Base-by-base conservation (phyloP, 1,140 invertebrate genomes). In the Cyclina sinensis region DNA sequence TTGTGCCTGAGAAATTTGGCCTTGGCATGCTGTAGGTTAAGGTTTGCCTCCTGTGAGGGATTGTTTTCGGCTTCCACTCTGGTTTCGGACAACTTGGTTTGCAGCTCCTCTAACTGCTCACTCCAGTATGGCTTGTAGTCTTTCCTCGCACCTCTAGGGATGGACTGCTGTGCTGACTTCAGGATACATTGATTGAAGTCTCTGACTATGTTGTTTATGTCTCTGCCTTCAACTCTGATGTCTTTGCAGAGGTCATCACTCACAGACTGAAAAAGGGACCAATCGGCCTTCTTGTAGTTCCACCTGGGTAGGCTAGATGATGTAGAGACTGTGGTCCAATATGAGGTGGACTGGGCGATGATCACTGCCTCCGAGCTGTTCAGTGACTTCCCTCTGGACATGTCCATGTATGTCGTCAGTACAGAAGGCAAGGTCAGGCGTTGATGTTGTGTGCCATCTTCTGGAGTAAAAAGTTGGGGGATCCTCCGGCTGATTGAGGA, bases 31-130 rank as follows among this genome's bases (percentile, higher is more conserved):
- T 65, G 62, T 5, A 65, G 62, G 4, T 4, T 7, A 30, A 65
- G 11, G 18, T 65, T 5, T 3, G 12, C 24, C 18, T 65, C 68
- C 39, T 78, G 37, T 48, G 57, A 73, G 21, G 88, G 83, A 51
- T n/a, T n/a, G n/a, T n/a, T n/a, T 86, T 78, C 81, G 27, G 76
- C 74, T 86, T 65, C 70, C 65, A 73, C 39, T 59, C 89, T 90
- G 70, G 79, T 79, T 83, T 82, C 30, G n/a, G 78, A 81, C 24
- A 90, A 27, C n/a, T 74, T 65, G 43, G 57, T 48, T 18, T 90
- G 32, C 24, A 83, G 78, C 46, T 76, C 51, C 27, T 83, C 30
- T 24, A 88, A 54, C 51, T 57, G 14, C 3, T 57, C 51, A 57
- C 51, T 43, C 43, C 43, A 43, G 43, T 43, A 43, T 43, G 43